Evolutionary conservation across 2,113 vertebrate genomes (phyloP), one percentile per base, ranked within the genome.

Genomic region (Malaclemys terrapin): DNA sequence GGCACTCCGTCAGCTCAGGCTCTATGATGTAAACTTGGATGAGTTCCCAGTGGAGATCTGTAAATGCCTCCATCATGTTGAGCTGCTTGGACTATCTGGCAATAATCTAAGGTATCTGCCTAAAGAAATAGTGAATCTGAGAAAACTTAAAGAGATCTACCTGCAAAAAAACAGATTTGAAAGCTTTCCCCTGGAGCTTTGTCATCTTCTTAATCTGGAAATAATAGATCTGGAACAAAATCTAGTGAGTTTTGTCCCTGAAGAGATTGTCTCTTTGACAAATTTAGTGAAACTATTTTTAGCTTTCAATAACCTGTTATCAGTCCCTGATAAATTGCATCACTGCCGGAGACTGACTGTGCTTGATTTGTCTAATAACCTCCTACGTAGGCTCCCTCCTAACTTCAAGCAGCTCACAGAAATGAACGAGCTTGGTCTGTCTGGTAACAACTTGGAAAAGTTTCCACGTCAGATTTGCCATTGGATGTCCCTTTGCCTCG

Each of bases 101-200:
- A 98, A 98, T 81, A 47, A 80, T 4, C 90, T 98, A 57, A 83
- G 84, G 4, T 50, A 72, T 16, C 90, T 98, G 84, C 97, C 98
- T 78, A 80, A 91, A 88, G 98, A 98, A 90, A 93, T 91, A 10
- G 94, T 87, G 72, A 98, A 98, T 57, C 94, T 98, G 52, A 95
- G 59, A 91, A 95, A 98, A 38, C 95, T 98, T 24, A 95, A 94
- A 89, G 98, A 98, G 94, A 96, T 98, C 85, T 98, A 98, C 90
- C 83, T 98, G 82, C 93, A 94, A 42, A 93, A 90, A 25, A 98
- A 98, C 10, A 89, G 75, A 1, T 93, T 98, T 85, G 56, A 96
- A 52, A 52, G 7, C 8, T 98, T 98, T 84, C 98, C 98, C 1
- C 5, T 7, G 5, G 96, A 98, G 47, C 94, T 98, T 56, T 98